Percentiles rank a stretch among this genome's conserved stretches.
phyloP scores from a whole-genome alignment of 2,888 invertebrate genomes.

The Gryllus longicercus region DNA sequence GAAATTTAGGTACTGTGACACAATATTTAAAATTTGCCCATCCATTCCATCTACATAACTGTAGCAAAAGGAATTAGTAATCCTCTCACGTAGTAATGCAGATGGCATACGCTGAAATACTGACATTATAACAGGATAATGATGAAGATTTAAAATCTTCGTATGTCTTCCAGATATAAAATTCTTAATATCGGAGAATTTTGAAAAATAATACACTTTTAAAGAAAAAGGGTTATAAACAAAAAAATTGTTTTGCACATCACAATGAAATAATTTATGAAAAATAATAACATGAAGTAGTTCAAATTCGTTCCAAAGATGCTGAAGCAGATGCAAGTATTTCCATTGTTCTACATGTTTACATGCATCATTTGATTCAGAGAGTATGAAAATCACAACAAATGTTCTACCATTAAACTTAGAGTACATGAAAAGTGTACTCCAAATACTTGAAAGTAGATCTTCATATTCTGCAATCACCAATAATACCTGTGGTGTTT shows the following conservation, averaged over 20 bases:
- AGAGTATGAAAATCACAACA: neutral
- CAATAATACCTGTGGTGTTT: neutral
- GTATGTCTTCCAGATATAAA: too few species aligned
- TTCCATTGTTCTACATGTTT: neutral
- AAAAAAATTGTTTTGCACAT: neutral
- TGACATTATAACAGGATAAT: conserved; percentile 44
- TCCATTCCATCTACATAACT: conserved; percentile 30
- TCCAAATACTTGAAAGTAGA: neutral
- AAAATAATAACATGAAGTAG: conserved; percentile 6
- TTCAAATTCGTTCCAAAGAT: conserved; percentile 18
- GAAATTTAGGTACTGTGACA: conserved; percentile 37
- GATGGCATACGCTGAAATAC: conserved; percentile 45
- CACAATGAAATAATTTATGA: neutral
- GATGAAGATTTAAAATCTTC: neutral
- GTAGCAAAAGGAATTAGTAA: neutral
- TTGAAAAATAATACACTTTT: neutral
- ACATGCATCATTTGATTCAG: neutral
- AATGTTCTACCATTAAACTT: neutral
- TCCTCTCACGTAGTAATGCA: conserved; percentile 32
- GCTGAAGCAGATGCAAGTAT: neutral
- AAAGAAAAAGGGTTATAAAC: conserved; percentile 18
- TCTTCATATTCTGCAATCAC: conserved; percentile 6
- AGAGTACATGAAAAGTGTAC: too few species aligned
- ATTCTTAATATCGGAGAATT: too few species aligned
- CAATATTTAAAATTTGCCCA: conserved; percentile 29